Evolutionary conservation across 2,113 vertebrate species (phyloP).

Genomic region (Menidia beryllina): DNA sequence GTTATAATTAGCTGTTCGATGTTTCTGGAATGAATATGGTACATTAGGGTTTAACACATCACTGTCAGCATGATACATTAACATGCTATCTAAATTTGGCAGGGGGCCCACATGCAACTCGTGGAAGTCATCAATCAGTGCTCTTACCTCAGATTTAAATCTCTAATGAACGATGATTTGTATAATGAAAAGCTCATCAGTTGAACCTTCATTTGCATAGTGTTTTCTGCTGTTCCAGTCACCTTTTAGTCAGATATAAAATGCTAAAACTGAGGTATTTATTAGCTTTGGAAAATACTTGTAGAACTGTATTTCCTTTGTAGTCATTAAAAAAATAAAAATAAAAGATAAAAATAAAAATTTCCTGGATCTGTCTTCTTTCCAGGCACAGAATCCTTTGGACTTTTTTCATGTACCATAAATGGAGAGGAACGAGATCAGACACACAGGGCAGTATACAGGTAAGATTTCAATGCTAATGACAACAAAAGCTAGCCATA

Average conservation of each 20-base stretch:
- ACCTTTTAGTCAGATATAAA: slow-evolving; percentile 3
- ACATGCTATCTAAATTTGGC: slow-evolving; percentile 55
- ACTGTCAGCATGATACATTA: slow-evolving; percentile 49
- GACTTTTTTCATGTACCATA: slow-evolving; percentile 94
- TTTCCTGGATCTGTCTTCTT: slow-evolving; percentile 1
- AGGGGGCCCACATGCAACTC: slow-evolving; percentile 12
- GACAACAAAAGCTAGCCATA: neutral
- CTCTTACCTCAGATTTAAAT: slow-evolving; percentile 24
- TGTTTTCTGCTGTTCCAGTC: slow-evolving; percentile 25
- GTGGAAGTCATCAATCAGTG: slow-evolving; percentile 43
- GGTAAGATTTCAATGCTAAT: slow-evolving; percentile 63
- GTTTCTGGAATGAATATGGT: slow-evolving; percentile 11
- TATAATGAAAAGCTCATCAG: slow-evolving; percentile 53
- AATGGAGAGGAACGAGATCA: slow-evolving; percentile 95
- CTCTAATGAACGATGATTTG: slow-evolving; percentile 54
- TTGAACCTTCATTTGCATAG: slow-evolving; percentile 15
- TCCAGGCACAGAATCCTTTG: slow-evolving; percentile 96
- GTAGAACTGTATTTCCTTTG: too few relatives aligned
- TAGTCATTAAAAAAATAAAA: too few relatives aligned
- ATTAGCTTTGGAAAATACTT: too few relatives aligned
- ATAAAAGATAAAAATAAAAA: too few relatives aligned
- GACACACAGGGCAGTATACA: slow-evolving; percentile 92
- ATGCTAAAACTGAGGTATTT: too few relatives aligned
- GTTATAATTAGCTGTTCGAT: slow-evolving; percentile 11
- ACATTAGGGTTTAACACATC: slow-evolving; percentile 25